Percentiles rank a stretch among this genome's conserved stretches.
These are phyloP conservation scores for Henricia sp. DNA, from an alignment of 53 echinoderm and acorn worm genomes.

Conservation along the genomic window DNA sequence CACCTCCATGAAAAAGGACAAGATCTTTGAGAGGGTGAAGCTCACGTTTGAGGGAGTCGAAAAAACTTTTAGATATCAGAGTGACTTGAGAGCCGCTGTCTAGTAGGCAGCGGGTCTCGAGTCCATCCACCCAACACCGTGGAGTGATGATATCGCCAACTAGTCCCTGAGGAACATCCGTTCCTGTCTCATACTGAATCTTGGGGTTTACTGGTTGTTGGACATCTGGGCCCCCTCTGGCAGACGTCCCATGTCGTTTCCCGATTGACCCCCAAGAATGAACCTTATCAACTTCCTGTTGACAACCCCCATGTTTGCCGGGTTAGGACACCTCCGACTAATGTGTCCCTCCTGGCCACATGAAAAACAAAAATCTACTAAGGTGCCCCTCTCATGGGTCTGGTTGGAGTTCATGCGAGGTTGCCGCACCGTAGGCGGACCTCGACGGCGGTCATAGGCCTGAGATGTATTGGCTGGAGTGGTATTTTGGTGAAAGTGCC, in stretches of 20 bases:
- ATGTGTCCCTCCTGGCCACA: no score
- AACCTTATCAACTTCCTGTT: no score
- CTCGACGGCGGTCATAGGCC: no score
- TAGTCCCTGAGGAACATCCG: slow-evolving; percentile 59
- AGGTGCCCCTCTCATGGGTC: no score
- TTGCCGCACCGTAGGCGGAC: no score
- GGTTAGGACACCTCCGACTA: no score
- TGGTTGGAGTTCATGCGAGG: no score
- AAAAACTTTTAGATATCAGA: slow-evolving; percentile 40
- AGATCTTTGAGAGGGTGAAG: slow-evolving; percentile 61
- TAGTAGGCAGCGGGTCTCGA: slow-evolving; percentile 33
- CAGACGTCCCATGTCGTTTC: slow-evolving; percentile 64
- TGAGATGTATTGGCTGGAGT: no score
- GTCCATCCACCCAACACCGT: slow-evolving; percentile 65
- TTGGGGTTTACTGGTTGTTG: slow-evolving; percentile 18
- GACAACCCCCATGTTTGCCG: no score
- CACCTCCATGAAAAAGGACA: slow-evolving; percentile 66
- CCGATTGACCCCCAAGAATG: no score
- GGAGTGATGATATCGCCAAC: slow-evolving; percentile 46
- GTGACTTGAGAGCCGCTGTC: slow-evolving; percentile 77
- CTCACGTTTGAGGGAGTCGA: slow-evolving; percentile 15
- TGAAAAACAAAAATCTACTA: no score
- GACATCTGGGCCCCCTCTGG: slow-evolving; percentile 46
- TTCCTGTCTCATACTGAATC: neutral
- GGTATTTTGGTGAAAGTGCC: no score